Base-by-base conservation (phyloP, 2,113 vertebrate species). In the Gallinago paraguaiae region DNA sequence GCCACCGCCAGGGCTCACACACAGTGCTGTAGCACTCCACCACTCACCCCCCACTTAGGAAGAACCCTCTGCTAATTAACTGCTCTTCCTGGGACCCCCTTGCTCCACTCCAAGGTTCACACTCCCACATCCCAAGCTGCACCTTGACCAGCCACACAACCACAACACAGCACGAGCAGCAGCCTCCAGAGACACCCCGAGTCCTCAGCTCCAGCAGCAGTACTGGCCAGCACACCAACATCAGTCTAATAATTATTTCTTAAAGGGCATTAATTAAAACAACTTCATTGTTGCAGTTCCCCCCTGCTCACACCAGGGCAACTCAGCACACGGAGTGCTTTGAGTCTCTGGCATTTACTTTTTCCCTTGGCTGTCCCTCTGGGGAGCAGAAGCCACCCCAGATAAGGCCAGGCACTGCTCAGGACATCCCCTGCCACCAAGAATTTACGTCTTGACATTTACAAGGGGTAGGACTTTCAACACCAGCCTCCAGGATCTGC, bases 1-100 rank as follows among this genome's bases (percentile, higher is more conserved):
- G 41, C 56, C n/a, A 30, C 37, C 46, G 7, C 25, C 37, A 56
- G 35, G 54, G 14, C 39, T 76, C 43, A 13, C 5, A 5, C 41
- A 39, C 30, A 8, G 46, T 1, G 0, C 37, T 1, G 3, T 9
- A 9, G 39, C 13, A 9, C 43, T 54, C 13, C 13, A 23, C 10
- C 15, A 25, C 28, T 57, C 39, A 46, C 2, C 30, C 57, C 35
- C 60, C 23, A 37, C 64, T 59, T 18, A 10, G 18, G 30, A n/a
- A 31, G 63, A 71, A 15, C 8, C 2, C 31, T 50, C 67, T 24
- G 16, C 56, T n/a, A 6, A n/a, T 23, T 9, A 23, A 9, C 56
- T 23, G 11, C 19, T 57, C 54, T n/a, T 48, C 50, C 45, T 25
- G 8, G 17, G 9, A 13, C 11, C 30, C 35, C 12, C 23, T 60